A percentile compares a stretch with the other conserved stretches of the same genome.
These are phyloP conservation scores for Lasioglossum villosulum DNA, from an alignment of 2,888 invertebrate genomes.

Conservation along the genomic window DNA sequence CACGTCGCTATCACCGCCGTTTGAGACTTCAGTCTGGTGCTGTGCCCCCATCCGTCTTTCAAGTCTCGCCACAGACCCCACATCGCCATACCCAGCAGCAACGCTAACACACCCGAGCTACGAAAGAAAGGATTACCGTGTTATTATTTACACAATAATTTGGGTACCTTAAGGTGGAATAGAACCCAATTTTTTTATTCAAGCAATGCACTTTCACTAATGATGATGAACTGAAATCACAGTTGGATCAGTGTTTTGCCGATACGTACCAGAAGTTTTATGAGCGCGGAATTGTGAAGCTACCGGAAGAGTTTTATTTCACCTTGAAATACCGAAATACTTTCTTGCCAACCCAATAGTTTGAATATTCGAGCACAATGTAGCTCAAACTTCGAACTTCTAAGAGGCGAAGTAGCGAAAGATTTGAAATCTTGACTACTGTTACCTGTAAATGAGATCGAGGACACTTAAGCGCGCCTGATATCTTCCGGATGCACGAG, in stretches of 20 bases:
- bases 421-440: background rate
- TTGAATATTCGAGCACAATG: no score
- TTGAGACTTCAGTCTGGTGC: slow-evolving; percentile 86
- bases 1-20: slow-evolving; percentile 87
- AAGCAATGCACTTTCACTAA: no score
- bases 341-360: no score
- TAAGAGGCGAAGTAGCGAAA: background rate
- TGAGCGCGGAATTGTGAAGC: no score
- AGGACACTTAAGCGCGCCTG: slow-evolving; percentile 65
- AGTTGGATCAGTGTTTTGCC: no score
- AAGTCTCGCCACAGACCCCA: slow-evolving; percentile 86
- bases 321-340: no score
- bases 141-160: background rate
- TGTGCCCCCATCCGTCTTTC: slow-evolving; percentile 85
- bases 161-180: no score
- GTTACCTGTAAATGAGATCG: slow-evolving; percentile 78
- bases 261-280: no score
- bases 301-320: no score
- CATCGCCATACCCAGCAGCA: slow-evolving; percentile 73
- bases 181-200: no score
- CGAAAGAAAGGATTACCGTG: background rate
- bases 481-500: slow-evolving; percentile 71
- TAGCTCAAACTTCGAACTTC: no score
- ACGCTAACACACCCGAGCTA: slow-evolving; percentile 70
- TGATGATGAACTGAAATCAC: no score